Evolutionary conservation across 2,888 invertebrate genomes (phyloP).

Genomic region (Microctonus aethiopoides): DNA sequence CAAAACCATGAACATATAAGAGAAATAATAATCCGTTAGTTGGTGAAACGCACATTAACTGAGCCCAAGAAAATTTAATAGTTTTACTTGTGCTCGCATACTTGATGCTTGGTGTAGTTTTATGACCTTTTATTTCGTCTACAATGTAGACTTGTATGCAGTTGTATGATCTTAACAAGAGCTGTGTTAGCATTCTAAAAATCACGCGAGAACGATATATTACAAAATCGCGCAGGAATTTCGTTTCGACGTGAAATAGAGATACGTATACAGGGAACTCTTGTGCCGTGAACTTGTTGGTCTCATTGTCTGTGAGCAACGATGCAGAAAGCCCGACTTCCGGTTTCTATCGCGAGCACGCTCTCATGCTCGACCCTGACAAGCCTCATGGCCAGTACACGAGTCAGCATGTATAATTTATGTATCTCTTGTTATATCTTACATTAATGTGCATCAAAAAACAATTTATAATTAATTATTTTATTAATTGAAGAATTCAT

Average conservation of each 20-base stretch:
- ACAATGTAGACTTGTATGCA: not conserved
- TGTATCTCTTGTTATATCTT: no score
- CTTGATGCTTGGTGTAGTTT: not conserved
- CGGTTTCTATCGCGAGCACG: slow-evolving; percentile 53
- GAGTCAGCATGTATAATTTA: not conserved
- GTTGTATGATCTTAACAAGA: not conserved
- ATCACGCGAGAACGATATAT: not conserved
- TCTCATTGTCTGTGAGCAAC: slow-evolving; percentile 63
- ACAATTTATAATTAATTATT: no score
- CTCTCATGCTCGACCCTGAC: slow-evolving; percentile 32
- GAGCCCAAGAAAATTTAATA: slow-evolving; percentile 20
- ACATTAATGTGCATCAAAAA: no score
- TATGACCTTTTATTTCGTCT: not conserved
- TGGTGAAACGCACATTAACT: slow-evolving; percentile 9
- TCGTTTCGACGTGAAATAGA: slow-evolving; percentile 14
- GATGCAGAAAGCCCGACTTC: slow-evolving; percentile 62
- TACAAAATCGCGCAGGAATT: not conserved
- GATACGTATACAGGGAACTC: slow-evolving; percentile 18
- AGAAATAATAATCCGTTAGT: slow-evolving; percentile 12
- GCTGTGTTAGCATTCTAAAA: not conserved
- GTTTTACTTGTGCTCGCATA: not conserved
- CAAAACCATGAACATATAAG: slow-evolving; percentile 3
- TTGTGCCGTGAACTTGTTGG: slow-evolving; percentile 46
- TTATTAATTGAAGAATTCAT: no score
- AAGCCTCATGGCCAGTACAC: slow-evolving; percentile 21